Evolutionary conservation across 2,797 vertebrate genomes (phyloP).

Genomic region (Acrossocheilus wenchowensis): DNA sequence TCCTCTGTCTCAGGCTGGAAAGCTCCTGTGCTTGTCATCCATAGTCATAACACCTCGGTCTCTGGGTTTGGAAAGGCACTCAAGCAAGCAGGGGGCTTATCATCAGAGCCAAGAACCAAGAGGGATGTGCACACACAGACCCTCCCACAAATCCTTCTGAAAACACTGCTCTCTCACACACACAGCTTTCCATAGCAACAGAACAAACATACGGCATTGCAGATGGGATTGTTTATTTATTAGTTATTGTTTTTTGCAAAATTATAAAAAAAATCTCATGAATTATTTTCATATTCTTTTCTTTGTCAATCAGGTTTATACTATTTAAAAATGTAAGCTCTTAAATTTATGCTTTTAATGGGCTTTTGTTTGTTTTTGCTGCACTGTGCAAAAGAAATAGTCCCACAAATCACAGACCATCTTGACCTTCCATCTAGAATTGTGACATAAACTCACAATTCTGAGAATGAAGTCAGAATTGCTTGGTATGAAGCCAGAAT

Average conservation of each 20-base stretch:
- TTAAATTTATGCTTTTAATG: too few relatives aligned
- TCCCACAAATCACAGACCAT: neutral
- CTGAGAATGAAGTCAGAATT: too few relatives aligned
- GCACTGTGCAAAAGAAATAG: neutral
- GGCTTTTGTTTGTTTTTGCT: neutral
- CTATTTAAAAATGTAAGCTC: neutral
- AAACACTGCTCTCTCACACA: neutral
- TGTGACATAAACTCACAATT: too few relatives aligned
- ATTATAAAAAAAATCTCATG: constrained; percentile 3
- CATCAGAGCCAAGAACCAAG: constrained; percentile 53
- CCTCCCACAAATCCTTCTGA: constrained; percentile 28
- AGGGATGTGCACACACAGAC: constrained; percentile 43
- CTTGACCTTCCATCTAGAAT: too few relatives aligned
- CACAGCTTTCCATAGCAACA: constrained; percentile 42
- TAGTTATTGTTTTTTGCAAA: neutral
- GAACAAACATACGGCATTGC: constrained; percentile 45
- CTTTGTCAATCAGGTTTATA: neutral
- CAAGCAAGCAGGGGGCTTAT: constrained; percentile 58
- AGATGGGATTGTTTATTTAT: neutral
- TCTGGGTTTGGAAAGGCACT: constrained; percentile 51
- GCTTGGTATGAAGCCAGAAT: too few relatives aligned
- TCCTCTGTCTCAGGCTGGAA: constrained; percentile 23
- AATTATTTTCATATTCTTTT: constrained; percentile 33
- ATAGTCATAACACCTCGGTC: constrained; percentile 54
- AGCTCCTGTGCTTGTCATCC: constrained; percentile 47